Evolutionary conservation across 2,888 invertebrate genomes (phyloP).

Genomic region (Chymomyza caudatula): DNA sequence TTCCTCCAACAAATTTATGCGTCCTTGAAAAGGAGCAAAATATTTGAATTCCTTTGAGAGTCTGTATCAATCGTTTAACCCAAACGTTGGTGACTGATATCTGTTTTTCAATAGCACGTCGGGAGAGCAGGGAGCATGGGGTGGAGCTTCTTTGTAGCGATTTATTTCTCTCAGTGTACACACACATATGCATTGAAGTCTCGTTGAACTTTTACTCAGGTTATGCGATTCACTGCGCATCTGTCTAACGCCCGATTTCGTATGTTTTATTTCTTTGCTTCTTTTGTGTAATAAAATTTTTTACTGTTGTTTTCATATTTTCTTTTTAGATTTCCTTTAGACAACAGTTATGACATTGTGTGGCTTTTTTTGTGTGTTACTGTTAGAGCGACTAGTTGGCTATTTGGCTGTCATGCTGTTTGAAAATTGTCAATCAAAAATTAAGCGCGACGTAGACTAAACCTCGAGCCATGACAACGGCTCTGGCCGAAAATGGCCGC

Average conservation of each 20-base stretch:
- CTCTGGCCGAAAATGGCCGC: slow-evolving; percentile 12
- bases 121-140: too few species aligned
- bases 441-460: slow-evolving; percentile 60
- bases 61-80: too few species aligned
- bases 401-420: slow-evolving; percentile 36
- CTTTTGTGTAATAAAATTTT: not conserved
- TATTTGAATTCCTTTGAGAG: too few species aligned
- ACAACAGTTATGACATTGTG: slow-evolving; percentile 49
- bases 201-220: not conserved
- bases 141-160: too few species aligned
- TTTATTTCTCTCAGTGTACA: not conserved
- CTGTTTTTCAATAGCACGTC: too few species aligned
- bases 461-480: slow-evolving; percentile 21
- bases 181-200: not conserved
- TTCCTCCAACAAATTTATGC: too few species aligned
- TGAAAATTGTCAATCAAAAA: slow-evolving; percentile 75
- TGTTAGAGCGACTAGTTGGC: not conserved
- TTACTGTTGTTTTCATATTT: slow-evolving; percentile 2
- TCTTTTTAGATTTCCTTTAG: slow-evolving; percentile 29
- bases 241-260: slow-evolving; percentile 8
- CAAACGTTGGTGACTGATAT: too few species aligned
- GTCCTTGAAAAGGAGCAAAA: too few species aligned
- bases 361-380: slow-evolving; percentile 13
- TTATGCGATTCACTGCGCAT: slow-evolving; percentile 14
- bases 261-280: not conserved